A percentile compares a stretch with the other conserved stretches of the same genome.
Conservation (phyloP, 2,797 vertebrate genomes). For the Acropternis orthonyx region DNA sequence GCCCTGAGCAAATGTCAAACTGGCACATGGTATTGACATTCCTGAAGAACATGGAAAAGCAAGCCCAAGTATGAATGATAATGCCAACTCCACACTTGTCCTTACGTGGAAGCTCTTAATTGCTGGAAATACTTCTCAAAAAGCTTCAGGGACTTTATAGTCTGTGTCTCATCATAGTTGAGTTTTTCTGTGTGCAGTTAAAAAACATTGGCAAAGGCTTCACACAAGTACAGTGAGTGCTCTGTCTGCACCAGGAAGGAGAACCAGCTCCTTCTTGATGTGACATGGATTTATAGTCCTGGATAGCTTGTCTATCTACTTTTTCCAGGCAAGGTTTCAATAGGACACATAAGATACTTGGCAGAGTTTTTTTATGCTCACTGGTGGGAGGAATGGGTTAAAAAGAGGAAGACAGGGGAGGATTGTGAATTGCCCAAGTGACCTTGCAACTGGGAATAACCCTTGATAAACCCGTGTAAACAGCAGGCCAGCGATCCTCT, state of each 20-base stretch:
- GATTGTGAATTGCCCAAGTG: neutral
- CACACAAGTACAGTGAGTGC: neutral
- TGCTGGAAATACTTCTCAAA: neutral
- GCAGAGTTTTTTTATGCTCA: neutral
- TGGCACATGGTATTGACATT: neutral
- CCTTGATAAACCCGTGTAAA: neutral
- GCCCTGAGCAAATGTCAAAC: neutral
- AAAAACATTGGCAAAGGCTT: neutral
- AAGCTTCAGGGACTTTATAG: neutral
- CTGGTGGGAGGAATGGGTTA: neutral
- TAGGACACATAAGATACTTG: neutral
- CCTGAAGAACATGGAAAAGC: neutral
- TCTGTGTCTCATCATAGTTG: neutral
- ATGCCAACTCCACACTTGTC: neutral
- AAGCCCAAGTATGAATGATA: neutral
- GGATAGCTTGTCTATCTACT: neutral
- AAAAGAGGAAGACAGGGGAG: neutral
- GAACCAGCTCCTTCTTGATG: neutral
- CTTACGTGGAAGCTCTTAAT: neutral
- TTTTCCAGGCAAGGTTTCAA: neutral
- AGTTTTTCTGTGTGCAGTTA: neutral
- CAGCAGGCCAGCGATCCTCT: neutral
- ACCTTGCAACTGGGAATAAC: neutral
- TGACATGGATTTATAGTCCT: neutral
- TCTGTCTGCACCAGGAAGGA: conserved; percentile 6